Percentiles rank a stretch among this genome's conserved stretches.
Evolutionary conservation across 2,113 vertebrate species (phyloP).

Genomic region (Nothoprocta pentlandii): DNA sequence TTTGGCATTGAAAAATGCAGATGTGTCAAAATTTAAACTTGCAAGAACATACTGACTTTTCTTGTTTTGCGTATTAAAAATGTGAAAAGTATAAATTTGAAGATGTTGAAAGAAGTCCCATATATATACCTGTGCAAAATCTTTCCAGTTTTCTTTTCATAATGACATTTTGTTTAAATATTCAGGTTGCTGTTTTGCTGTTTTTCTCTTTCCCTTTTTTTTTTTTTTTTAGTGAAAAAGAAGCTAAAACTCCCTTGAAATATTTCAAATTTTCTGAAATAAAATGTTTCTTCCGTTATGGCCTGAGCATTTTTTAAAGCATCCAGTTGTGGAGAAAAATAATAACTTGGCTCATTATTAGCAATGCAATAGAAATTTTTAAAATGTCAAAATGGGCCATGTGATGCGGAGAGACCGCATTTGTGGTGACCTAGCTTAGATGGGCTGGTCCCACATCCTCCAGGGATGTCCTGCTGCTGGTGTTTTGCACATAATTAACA

Average conservation of each 20-base stretch:
- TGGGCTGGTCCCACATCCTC: neutral
- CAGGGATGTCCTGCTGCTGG: neutral
- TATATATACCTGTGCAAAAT: neutral
- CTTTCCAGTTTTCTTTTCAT: neutral
- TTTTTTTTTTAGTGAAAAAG: neutral
- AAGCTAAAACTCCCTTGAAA: neutral
- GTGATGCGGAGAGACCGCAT: neutral
- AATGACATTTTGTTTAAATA: neutral
- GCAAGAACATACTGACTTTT: neutral
- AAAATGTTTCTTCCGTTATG: neutral
- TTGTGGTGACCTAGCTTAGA: neutral
- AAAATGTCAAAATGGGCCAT: neutral
- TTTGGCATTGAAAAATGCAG: neutral
- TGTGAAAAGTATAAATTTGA: neutral
- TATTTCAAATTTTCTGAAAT: neutral
- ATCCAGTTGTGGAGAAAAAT: neutral
- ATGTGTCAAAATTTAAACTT: neutral
- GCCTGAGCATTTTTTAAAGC: neutral
- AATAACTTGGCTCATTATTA: neutral
- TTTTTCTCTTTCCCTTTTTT: neutral
- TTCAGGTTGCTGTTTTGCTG: neutral
- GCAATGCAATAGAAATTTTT: neutral
- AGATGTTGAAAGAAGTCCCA: neutral
- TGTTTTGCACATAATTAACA: neutral
- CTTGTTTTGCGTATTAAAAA: neutral